A percentile compares a stretch with the other conserved stretches of the same genome.
Conservation (phyloP, 2,113 vertebrate genomes). For the Sinocyclocheilus anophthalmus region DNA sequence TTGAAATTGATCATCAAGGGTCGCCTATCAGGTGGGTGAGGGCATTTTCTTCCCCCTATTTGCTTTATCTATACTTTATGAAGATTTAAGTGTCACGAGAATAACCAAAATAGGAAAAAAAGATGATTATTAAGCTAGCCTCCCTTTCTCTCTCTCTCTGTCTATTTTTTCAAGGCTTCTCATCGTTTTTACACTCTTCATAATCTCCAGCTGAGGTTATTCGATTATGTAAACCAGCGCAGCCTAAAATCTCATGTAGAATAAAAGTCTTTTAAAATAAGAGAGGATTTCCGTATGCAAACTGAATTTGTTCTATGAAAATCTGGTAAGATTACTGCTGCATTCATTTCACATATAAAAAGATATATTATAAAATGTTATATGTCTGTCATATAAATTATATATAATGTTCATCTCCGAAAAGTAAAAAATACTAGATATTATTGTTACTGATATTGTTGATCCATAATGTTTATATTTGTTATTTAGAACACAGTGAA, state of each 20-base stretch:
- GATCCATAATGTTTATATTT: neutral
- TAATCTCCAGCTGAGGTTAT: constrained; percentile 41
- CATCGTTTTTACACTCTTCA: constrained; percentile 17
- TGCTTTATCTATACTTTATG: constrained; percentile 71
- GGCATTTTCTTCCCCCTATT: constrained; percentile 68
- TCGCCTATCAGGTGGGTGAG: constrained; percentile 71
- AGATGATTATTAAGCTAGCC: constrained; percentile 71
- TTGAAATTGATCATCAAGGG: constrained; percentile 78
- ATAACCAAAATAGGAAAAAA: constrained; percentile 50
- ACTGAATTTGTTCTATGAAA: constrained; percentile 63
- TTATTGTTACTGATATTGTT: neutral
- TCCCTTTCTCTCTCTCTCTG: constrained; percentile 48
- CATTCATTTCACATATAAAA: neutral
- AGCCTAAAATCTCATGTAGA: neutral
- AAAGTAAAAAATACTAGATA: too few relatives aligned
- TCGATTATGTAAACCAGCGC: constrained; percentile 34
- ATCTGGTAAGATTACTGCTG: constrained; percentile 58
- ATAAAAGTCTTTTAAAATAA: constrained; percentile 16
- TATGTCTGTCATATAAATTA: too few relatives aligned
- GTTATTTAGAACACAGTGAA: neutral
- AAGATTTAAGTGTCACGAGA: constrained; percentile 57
- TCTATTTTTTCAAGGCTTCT: constrained; percentile 23
- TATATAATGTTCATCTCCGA: too few relatives aligned
- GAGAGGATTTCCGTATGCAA: constrained; percentile 57
- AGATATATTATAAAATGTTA: too few relatives aligned